Base-by-base conservation (phyloP, 2,113 vertebrate genomes). In the Lophotis ruficrista region DNA sequence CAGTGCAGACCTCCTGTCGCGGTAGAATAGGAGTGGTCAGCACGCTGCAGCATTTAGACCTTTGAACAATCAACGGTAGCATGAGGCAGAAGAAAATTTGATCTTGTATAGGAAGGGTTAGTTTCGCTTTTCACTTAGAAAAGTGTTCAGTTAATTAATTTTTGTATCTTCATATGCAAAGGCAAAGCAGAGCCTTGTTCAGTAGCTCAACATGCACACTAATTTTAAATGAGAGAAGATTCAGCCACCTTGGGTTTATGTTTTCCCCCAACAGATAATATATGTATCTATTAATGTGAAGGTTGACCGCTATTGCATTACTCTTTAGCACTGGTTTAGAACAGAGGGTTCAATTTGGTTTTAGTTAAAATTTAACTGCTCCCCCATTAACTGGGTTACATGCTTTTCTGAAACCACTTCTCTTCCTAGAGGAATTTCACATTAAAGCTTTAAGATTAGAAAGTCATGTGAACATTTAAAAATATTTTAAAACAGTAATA, bases 401-500 rank as follows among this genome's bases (percentile, higher is more conserved):
- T 51, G 50, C 72, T 80, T 70, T 95, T 92, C 62, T 66, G 41
- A 92, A 84, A 94, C 56, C 68, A 78, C 60, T 80, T 93, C 31
- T 75, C 48, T 68, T 69, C 51, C 28, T 54, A 90, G 47, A 91
- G 37, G 4, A 78, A 68, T 80, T 58, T 79, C 16, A 77, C 66
- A 54, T 73, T 95, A 91, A 77, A 95, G 31, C 73, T 89, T 47
- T 73, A n/a, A 85, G 53, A 83, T 79, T 88, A 92, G 50, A 75
- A 93, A 91, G 95, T 75, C 33, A 72, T 37, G 33, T 88, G 84
- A 79, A 85, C 28, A 71, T 61, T 89, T 95, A n/a, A 5, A 94
- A 93, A 83, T 92, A 93, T 77, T 83, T 79, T 70, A 61, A 86
- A 62, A 87, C 24, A 79, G 31, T 80, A 95, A 78, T 73, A 83